These are phyloP conservation scores for Netelia fuscicornis DNA, from an alignment of 2,888 invertebrate genomes.

Conservation along the genomic window DNA sequence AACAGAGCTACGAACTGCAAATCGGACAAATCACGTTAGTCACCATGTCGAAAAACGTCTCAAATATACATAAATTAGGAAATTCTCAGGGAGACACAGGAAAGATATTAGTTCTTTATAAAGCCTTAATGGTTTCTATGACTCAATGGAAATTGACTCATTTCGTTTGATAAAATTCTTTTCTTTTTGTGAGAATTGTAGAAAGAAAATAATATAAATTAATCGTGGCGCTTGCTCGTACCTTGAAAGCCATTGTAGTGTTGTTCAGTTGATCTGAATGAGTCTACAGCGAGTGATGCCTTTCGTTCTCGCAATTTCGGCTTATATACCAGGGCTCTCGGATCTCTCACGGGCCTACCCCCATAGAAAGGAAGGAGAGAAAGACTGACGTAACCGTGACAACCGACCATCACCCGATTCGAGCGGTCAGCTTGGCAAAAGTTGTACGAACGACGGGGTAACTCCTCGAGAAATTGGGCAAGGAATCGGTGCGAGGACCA, in stretches of 20 bases:
- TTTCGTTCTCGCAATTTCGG: slow-evolving; percentile 63
- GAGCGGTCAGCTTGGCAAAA: slow-evolving; percentile 49
- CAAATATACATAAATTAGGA: too few relatives aligned
- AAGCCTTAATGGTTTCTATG: neutral
- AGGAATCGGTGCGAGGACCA: slow-evolving; percentile 77
- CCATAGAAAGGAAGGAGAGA: slow-evolving; percentile 32
- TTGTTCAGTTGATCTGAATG: slow-evolving; percentile 62
- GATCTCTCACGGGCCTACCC: slow-evolving; percentile 40
- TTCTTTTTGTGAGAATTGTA: neutral
- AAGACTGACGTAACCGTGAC: slow-evolving; percentile 65
- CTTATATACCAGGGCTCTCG: slow-evolving; percentile 64
- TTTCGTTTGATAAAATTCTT: neutral
- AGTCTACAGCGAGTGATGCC: slow-evolving; percentile 68
- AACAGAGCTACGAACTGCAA: slow-evolving; percentile 80
- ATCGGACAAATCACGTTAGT: neutral
- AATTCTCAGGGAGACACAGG: too few relatives aligned
- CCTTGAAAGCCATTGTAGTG: slow-evolving; percentile 70
- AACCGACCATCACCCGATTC: slow-evolving; percentile 60
- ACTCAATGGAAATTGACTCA: neutral
- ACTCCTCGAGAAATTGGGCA: slow-evolving; percentile 77
- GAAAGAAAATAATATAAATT: slow-evolving; percentile 75
- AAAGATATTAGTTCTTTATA: too few relatives aligned
- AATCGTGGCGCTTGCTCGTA: slow-evolving; percentile 29
- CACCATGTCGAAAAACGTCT: neutral
- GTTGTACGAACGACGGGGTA: slow-evolving; percentile 47